Evolutionary conservation across 1,140 invertebrate species (phyloP).

Genomic region (Cheumatopsyche charites): DNA sequence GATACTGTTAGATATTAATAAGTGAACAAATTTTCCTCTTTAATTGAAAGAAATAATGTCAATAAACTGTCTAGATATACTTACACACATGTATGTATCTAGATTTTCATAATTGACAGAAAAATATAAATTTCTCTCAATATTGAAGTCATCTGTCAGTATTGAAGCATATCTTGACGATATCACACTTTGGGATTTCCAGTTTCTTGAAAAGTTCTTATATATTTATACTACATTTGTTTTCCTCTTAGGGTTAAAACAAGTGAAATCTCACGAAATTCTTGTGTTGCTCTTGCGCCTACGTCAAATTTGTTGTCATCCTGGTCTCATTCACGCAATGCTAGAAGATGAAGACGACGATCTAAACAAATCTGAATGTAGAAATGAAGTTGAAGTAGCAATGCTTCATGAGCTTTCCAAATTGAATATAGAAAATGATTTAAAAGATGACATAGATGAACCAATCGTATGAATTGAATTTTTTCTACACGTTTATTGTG

Average conservation of each 20-base stretch:
- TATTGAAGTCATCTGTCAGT: no score
- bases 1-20: not conserved
- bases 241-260: constrained; percentile 55
- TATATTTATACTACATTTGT: not conserved
- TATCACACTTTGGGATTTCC: no score
- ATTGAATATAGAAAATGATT: constrained; percentile 61
- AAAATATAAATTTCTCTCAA: no score
- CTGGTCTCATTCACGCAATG: constrained; percentile 76
- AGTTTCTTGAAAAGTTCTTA: no score
- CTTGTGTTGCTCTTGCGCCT: constrained; percentile 82
- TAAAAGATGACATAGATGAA: not conserved
- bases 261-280: constrained; percentile 77
- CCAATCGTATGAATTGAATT: not conserved
- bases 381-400: constrained; percentile 57
- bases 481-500: not conserved
- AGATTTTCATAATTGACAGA: no score
- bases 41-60: no score
- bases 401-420: constrained; percentile 67
- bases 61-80: no score
- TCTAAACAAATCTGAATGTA: constrained; percentile 52
- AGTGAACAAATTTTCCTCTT: no score
- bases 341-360: constrained; percentile 61
- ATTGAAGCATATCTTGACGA: no score
- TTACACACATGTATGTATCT: no score
- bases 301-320: constrained; percentile 88